Evolutionary conservation across 2,888 invertebrate genomes (phyloP).

Genomic region (Selenia dentaria): DNA sequence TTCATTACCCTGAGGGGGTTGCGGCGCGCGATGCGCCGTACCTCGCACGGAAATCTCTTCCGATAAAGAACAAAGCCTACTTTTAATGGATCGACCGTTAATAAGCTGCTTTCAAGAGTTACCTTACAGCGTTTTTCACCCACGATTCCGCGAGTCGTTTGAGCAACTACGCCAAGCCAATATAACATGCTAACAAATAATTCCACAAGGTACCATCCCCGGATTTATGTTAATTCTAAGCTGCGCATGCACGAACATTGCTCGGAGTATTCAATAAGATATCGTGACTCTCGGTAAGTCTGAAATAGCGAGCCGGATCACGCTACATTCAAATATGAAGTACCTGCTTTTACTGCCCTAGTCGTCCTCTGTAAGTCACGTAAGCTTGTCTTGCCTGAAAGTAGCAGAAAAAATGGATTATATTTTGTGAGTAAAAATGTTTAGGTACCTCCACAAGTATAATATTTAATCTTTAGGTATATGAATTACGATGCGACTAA

Average conservation of each 20-base stretch:
- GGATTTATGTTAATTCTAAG: slow-evolving; percentile 53
- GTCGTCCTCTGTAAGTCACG: slow-evolving; percentile 67
- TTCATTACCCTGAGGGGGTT: slow-evolving; percentile 30
- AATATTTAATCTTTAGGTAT: too few species aligned
- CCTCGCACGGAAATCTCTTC: slow-evolving; percentile 58
- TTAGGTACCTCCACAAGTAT: too few species aligned
- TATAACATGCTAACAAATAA: slow-evolving; percentile 39
- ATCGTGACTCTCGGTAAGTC: slow-evolving; percentile 71
- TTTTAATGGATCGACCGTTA: slow-evolving; percentile 11
- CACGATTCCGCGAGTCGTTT: slow-evolving; percentile 29
- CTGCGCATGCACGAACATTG: slow-evolving; percentile 37
- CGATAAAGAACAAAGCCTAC: slow-evolving; percentile 18
- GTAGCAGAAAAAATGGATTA: slow-evolving; percentile 11
- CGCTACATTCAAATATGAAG: slow-evolving; percentile 66
- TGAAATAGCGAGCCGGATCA: slow-evolving; percentile 70
- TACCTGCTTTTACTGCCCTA: slow-evolving; percentile 54
- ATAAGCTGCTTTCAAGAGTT: slow-evolving; percentile 18
- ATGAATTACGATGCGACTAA: too few species aligned
- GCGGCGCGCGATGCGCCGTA: slow-evolving; percentile 53
- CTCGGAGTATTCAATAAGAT: slow-evolving; percentile 48
- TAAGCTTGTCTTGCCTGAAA: slow-evolving; percentile 50
- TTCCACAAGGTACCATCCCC: slow-evolving; percentile 39
- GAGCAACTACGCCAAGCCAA: slow-evolving; percentile 35
- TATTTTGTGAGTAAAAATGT: slow-evolving; percentile 47
- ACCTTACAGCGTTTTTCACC: slow-evolving; percentile 22